Evolutionary conservation across 1,140 invertebrate genomes (phyloP).

Genomic region (Zaprionus nigranus): DNA sequence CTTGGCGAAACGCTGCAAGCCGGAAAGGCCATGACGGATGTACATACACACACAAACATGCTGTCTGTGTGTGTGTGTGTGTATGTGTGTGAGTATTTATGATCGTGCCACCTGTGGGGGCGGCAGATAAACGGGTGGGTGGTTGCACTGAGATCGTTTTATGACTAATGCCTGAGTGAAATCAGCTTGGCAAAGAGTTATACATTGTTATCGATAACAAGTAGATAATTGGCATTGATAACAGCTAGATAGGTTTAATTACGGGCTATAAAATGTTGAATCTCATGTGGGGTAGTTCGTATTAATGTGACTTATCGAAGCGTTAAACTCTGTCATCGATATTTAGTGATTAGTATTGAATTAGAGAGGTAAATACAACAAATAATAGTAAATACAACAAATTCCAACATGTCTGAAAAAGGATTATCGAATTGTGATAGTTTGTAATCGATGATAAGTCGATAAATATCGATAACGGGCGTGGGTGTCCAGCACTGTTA

Average conservation of each 20-base stretch:
- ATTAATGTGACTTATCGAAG: no score
- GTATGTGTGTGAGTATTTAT: not conserved
- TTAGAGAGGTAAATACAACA: no score
- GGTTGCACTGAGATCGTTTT: not conserved
- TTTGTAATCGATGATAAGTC: no score
- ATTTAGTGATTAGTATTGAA: no score
- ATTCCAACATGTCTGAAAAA: no score
- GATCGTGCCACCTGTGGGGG: not conserved
- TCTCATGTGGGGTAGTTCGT: no score
- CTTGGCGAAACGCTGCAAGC: slow-evolving; percentile 52
- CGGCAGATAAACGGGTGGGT: not conserved
- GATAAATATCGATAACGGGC: no score
- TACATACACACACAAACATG: not conserved
- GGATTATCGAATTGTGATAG: no score
- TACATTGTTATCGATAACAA: slow-evolving; percentile 3
- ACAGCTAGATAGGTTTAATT: not conserved
- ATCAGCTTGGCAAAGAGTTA: not conserved
- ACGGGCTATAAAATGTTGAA: no score
- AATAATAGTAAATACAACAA: no score
- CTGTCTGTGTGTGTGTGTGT: not conserved
- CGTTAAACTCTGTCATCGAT: no score
- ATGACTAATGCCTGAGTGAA: slow-evolving; percentile 33
- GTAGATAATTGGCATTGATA: slow-evolving; percentile 4
- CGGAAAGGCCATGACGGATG: slow-evolving; percentile 63
- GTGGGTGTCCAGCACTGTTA: no score